Percentiles rank a stretch among this genome's conserved stretches.
Evolutionary conservation across 2,797 vertebrate genomes (phyloP).

Genomic region (Alectoris magna): DNA sequence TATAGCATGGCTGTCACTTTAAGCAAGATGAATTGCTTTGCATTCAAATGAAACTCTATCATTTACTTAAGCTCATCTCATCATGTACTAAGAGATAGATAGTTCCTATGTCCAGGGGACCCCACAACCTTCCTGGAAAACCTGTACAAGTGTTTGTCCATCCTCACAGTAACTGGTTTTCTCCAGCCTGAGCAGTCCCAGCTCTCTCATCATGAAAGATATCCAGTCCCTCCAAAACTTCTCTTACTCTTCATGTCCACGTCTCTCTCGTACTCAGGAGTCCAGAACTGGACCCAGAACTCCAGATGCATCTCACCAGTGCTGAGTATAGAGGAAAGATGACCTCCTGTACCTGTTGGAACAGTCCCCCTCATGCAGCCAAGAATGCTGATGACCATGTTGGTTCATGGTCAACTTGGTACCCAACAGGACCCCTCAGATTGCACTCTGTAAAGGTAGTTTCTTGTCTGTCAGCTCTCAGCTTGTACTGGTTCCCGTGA

Average conservation of each 20-base stretch:
- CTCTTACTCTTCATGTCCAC: not conserved
- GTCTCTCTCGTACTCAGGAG: not conserved
- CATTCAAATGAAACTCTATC: not conserved
- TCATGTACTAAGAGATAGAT: not conserved
- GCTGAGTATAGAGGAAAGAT: not conserved
- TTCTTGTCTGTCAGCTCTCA: not conserved
- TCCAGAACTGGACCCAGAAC: not conserved
- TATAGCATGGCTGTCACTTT: not conserved
- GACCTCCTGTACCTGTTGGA: not conserved
- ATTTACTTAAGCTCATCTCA: not conserved
- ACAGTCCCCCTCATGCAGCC: not conserved
- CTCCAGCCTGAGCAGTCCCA: not conserved
- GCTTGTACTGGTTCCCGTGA: not conserved
- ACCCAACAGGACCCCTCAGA: fast-evolving
- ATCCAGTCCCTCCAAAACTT: not conserved
- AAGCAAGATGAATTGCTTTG: not conserved
- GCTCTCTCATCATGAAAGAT: not conserved
- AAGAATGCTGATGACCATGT: not conserved
- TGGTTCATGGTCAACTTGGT: not conserved
- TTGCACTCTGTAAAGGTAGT: not conserved
- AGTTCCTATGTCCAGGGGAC: not conserved
- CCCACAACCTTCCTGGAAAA: not conserved
- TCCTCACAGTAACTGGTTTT: not conserved
- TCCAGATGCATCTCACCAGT: not conserved
- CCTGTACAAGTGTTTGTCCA: not conserved